These are phyloP conservation scores for Phania funesta DNA, from an alignment of 2,888 invertebrate species.

Conservation along the genomic window DNA sequence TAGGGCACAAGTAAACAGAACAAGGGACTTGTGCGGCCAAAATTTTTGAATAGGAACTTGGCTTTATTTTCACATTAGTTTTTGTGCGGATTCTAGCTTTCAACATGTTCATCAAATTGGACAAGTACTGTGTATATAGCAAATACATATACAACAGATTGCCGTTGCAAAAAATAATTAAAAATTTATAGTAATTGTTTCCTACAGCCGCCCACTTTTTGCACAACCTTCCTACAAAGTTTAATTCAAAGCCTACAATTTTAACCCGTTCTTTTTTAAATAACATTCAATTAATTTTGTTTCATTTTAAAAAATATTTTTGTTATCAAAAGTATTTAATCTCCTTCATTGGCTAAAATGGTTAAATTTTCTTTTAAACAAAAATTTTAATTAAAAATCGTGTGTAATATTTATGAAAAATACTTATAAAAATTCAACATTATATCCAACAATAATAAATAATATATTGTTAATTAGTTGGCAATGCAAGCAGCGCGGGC, in stretches of 20 bases:
- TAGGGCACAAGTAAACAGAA: too few species aligned
- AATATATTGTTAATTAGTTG: constrained; percentile 36
- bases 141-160: too few species aligned
- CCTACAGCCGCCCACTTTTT: too few species aligned
- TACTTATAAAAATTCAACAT: background rate
- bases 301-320: background rate
- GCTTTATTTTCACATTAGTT: too few species aligned
- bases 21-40: too few species aligned
- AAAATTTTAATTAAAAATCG: constrained; percentile 61
- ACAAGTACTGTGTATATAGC: too few species aligned
- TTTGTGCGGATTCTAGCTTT: too few species aligned
- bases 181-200: too few species aligned
- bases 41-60: too few species aligned
- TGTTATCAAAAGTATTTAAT: background rate
- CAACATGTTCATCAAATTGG: too few species aligned
- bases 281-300: background rate
- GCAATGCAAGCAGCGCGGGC: constrained; percentile 7
- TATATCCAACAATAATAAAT: background rate
- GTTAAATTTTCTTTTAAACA: background rate
- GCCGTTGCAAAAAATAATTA: too few species aligned
- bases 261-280: background rate
- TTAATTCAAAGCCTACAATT: background rate
- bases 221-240: too few species aligned
- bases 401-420: constrained; percentile 27
- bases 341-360: background rate